phyloP scores from a whole-genome alignment of 2,888 invertebrate species.

The Oscheius sp. region DNA sequence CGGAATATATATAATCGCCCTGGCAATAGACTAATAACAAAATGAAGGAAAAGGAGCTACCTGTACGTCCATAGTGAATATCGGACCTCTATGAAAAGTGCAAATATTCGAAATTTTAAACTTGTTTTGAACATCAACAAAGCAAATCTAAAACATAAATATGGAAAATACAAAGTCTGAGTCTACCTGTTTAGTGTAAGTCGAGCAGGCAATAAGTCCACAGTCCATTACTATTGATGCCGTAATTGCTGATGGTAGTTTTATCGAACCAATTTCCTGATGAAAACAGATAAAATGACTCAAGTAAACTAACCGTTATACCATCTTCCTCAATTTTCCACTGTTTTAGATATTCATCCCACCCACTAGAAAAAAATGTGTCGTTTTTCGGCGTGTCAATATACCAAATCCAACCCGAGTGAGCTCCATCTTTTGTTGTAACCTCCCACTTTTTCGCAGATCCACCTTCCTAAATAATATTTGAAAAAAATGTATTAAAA shows the following conservation, averaged over 20 bases:
- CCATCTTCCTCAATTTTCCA: constrained; percentile 26
- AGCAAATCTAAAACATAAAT: neutral
- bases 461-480: constrained; percentile 4
- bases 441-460: constrained; percentile 13
- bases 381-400: constrained; percentile 24
- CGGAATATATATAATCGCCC: constrained; percentile 39
- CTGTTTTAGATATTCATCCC: constrained; percentile 28
- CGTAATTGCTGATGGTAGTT: constrained; percentile 7
- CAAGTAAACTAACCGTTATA: neutral
- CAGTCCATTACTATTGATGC: constrained; percentile 7
- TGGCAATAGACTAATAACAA: constrained; percentile 19
- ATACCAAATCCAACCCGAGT: constrained; percentile 34
- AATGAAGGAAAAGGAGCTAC: neutral
- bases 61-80: constrained; percentile 16
- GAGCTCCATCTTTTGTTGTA: neutral
- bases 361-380: constrained; percentile 21
- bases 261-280: neutral
- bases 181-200: constrained; percentile 12
- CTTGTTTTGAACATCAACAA: neutral
- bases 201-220: constrained; percentile 20
- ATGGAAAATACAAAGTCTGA: neutral
- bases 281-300: neutral
- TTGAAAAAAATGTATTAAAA: neutral
- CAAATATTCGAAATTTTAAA: neutral
- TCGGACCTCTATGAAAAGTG: constrained; percentile 11